Base-by-base conservation (phyloP, 2,797 vertebrate species). In the Myotis myotis region DNA sequence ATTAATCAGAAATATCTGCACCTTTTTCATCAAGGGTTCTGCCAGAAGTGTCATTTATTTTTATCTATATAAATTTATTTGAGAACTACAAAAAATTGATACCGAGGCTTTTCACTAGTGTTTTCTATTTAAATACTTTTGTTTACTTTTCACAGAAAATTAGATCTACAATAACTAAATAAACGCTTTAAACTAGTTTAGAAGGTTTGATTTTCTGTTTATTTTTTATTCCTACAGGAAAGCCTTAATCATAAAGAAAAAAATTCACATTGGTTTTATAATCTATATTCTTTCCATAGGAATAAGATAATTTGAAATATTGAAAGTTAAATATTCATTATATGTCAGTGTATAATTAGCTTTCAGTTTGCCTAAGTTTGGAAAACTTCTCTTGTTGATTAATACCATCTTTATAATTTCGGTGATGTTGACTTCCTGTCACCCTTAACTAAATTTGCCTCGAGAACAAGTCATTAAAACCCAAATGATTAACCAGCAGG, bases 21-120 rank as follows among this genome's bases (percentile, higher is more conserved):
- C 53, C 20, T 95, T 95, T 19, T 33, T 60, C 13, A 83, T 22
- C 62, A 89, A 87, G 38, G 11, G 51, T 95, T 95, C 84, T 78
- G 0, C 75, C 36, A 72, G 22, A 57, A 95, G 60, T 93, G 19
- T 17, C 19, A 80, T 80, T 95, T 93, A 22, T 85, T 82, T 75
- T 85, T 72, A 96, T 72, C 55, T 74, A 94, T 19, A 10, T 95
- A 96, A 72, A 82, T 87, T 80, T 96, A 36, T 70, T 95, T 86
- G 25, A 88, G n/a, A 92, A 80, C 38, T 83, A 86, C 36, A 60
- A 76, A 75, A 66, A 84, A 57, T 78, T 75, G 60, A 83, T 74
- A 90, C 75, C 83, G 33, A 86, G 22, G 20, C 3, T 57, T 72
- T 97, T 97, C 51, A 82, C 5, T 89, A 86, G 16, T 89, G 11